These are phyloP conservation scores for Lypha dubia DNA, from an alignment of 2,888 invertebrate species.

Conservation along the genomic window DNA sequence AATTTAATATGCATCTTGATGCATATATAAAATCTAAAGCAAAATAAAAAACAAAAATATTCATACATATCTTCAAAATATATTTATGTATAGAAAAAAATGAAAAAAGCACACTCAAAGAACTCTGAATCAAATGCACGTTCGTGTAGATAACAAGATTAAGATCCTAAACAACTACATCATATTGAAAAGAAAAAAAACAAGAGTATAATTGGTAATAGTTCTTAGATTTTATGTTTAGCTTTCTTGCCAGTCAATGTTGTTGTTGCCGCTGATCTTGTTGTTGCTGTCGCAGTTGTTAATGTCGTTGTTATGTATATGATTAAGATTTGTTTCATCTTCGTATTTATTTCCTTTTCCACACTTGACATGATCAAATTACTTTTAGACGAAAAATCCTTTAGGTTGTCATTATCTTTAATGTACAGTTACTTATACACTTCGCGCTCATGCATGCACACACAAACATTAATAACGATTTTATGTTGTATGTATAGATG, in stretches of 20 bases:
- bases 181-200: conserved; percentile 40
- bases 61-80: conserved; percentile 27
- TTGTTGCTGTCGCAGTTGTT: conserved; percentile 9
- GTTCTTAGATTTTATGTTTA: conserved; percentile 58
- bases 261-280: background rate
- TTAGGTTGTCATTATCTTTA: conserved; percentile 71
- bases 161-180: conserved; percentile 70
- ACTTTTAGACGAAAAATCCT: conserved; percentile 68
- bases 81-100: conserved; percentile 15
- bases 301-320: conserved; percentile 42
- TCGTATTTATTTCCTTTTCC: conserved; percentile 69
- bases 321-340: conserved; percentile 68
- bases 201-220: conserved; percentile 70
- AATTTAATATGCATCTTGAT: conserved; percentile 72
- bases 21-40: conserved; percentile 63
- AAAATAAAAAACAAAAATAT: conserved; percentile 20
- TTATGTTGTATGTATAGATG: background rate
- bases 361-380: conserved; percentile 72
- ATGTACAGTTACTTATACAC: conserved; percentile 64
- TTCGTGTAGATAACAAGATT: conserved; percentile 72
- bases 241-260: conserved; percentile 9
- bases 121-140: conserved; percentile 67
- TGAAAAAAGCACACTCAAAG: too few species aligned
- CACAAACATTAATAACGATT: too few species aligned
- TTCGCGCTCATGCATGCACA: conserved; percentile 1